phyloP scores from a whole-genome alignment of 2,888 invertebrate genomes.

The Leucophenga maculata region DNA sequence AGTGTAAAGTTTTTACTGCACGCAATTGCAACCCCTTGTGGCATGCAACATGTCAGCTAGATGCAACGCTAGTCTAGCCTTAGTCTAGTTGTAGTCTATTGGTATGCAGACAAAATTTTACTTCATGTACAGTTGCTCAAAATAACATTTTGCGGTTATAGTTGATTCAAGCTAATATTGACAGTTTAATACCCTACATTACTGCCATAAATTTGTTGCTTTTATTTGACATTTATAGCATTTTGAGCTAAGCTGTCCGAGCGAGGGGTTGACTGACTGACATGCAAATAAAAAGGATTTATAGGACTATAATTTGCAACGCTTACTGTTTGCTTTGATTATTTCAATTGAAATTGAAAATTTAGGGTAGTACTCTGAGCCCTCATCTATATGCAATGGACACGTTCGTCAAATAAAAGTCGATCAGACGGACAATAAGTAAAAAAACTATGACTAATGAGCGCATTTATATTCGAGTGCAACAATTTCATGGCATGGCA shows the following conservation, averaged over 20 bases:
- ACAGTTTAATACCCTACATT: conserved; percentile 52
- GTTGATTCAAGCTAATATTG: conserved; percentile 42
- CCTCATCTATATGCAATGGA: conserved; percentile 10
- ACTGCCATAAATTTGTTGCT: conserved; percentile 55
- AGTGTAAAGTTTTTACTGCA: conserved; percentile 1
- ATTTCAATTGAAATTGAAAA: not conserved
- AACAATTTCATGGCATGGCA: conserved; percentile 35
- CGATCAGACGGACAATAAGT: not conserved
- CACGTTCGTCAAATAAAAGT: conserved; percentile 2
- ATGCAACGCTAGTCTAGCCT: conserved; percentile 28
- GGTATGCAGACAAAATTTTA: conserved; percentile 49
- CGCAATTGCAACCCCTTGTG: conserved; percentile 17
- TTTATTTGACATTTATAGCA: conserved; percentile 66
- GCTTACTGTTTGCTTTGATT: conserved; percentile 22
- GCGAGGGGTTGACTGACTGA: not conserved
- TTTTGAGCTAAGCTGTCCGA: conserved; percentile 50
- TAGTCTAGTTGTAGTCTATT: conserved; percentile 17
- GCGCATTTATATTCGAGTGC: conserved; percentile 36
- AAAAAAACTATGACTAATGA: conserved; percentile 61
- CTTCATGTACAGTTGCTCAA: conserved; percentile 32
- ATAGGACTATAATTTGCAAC: conserved; percentile 40
- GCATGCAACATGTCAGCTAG: conserved; percentile 41
- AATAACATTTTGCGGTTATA: not conserved
- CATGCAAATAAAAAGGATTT: conserved; percentile 31
- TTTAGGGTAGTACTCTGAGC: not conserved